These are phyloP conservation scores for Molanna angustata DNA, from an alignment of 2,888 invertebrate species.

Conservation along the genomic window DNA sequence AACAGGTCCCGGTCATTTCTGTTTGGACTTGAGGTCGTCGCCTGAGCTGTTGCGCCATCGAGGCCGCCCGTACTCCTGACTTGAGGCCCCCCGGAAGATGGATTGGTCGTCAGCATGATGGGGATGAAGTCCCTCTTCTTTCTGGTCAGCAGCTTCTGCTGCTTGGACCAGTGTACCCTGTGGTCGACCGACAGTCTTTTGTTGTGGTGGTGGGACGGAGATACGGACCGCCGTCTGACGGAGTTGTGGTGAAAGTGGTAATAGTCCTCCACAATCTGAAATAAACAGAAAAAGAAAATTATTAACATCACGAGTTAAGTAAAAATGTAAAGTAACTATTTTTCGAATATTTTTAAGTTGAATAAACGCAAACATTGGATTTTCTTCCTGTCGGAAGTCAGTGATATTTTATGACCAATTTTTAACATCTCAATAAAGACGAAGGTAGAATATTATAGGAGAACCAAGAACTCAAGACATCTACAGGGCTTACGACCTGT, in stretches of 20 bases:
- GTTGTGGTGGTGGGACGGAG: conserved; percentile 69
- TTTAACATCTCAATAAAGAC: too few relatives aligned
- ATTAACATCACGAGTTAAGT: too few relatives aligned
- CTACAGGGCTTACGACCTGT: too few relatives aligned
- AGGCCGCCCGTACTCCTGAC: not conserved
- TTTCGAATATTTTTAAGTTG: too few relatives aligned
- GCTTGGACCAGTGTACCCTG: conserved; percentile 79
- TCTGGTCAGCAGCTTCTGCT: conserved; percentile 76
- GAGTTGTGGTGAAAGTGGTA: conserved; percentile 82
- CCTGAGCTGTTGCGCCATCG: conserved; percentile 36
- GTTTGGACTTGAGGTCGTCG: conserved; percentile 1
- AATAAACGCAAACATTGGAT: too few relatives aligned
- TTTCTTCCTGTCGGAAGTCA: too few relatives aligned
- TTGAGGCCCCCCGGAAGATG: not conserved
- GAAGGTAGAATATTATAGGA: too few relatives aligned
- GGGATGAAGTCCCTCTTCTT: conserved; percentile 75
- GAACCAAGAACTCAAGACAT: too few relatives aligned
- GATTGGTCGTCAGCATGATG: conserved; percentile 38
- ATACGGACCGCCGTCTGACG: conserved; percentile 73
- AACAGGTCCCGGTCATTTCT: conserved; percentile 41
- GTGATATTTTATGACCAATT: too few relatives aligned
- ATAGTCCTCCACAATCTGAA: conserved; percentile 84
- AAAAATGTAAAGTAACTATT: too few relatives aligned
- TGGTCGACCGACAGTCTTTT: conserved; percentile 67
- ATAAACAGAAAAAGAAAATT: conserved; percentile 37